Evolutionary conservation across 2,888 invertebrate genomes (phyloP), one percentile per base, ranked within the genome.

Genomic region (Gordius sp.): DNA sequence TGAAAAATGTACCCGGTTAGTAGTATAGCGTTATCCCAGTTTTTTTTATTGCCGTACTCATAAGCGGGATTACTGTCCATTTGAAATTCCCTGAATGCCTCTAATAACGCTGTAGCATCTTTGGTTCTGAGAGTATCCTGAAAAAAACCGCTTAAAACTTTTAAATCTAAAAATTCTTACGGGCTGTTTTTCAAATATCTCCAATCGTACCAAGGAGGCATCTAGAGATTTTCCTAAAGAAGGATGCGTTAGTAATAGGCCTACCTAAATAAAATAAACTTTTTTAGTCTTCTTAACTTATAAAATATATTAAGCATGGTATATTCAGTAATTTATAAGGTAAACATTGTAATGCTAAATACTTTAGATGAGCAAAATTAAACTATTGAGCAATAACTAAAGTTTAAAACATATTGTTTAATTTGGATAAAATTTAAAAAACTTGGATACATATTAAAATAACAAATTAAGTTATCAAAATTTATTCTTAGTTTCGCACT

Each of bases 61-160:
- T 28, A 13, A 8, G 13, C 28, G 2, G 55, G 55, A 27, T 54
- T 54, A 16, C 4, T 54, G 27, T 54, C 27, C 28, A 27, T 25
- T 28, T 54, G 55, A 54, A 54, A 54, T 27, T 54, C 55, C 20
- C 55, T 54, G 27, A 54, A 54, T 16, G 55, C 55, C 4, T 54
- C 55, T 25, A 54, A 28, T 27, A 54, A 28, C 4, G 26, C 28
- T n/a, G 55, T 54, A 4, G 55, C 55, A 28, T 54, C 55, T 54
- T 25, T 27, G 2, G 55, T 54, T 27, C 13, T 27, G 2, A 54
- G 20, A 27, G 55, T 26, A 13, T 54, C 55, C 55, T 54, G 16
- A 26, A 54, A 26, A n/a, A 33, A 13, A n/a, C 39, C 8, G n/a
- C 8, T 13, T 33, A 33, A 13, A 8, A 33, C 39, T 13, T 33